Conservation (phyloP, 2,888 invertebrate species). For the Bellardia pandia region DNA sequence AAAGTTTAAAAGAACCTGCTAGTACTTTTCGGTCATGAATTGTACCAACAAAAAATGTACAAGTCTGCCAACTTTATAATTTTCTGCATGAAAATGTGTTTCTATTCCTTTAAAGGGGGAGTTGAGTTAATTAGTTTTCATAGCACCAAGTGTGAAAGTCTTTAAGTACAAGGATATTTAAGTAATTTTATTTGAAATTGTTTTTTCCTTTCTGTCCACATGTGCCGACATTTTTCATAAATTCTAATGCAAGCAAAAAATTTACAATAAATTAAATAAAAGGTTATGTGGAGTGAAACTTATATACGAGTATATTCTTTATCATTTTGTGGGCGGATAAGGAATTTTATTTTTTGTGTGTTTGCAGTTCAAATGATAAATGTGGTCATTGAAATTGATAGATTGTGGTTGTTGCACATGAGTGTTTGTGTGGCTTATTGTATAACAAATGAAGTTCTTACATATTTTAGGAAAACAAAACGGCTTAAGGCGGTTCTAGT, state of each 20-base stretch:
- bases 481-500: no score
- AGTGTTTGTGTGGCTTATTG: neutral
- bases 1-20: no score
- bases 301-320: neutral
- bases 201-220: neutral
- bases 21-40: neutral
- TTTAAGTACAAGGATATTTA: neutral
- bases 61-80: neutral
- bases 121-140: conserved; percentile 8
- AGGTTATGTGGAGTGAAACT: neutral
- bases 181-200: conserved; percentile 1
- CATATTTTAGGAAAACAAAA: neutral
- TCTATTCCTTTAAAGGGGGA: neutral
- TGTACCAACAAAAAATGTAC: neutral
- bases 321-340: neutral
- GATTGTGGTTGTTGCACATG: conserved; percentile 3
- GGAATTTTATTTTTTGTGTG: neutral
- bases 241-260: neutral
- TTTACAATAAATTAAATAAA: conserved; percentile 3
- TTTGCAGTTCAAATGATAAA: conserved; percentile 5
- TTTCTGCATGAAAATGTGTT: neutral
- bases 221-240: neutral
- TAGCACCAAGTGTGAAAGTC: neutral
- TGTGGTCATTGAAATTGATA: conserved; percentile 41
- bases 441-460: neutral